These are phyloP conservation scores for Phenacoccus solenopsis DNA, from an alignment of 1,140 invertebrate genomes.

Conservation along the genomic window DNA sequence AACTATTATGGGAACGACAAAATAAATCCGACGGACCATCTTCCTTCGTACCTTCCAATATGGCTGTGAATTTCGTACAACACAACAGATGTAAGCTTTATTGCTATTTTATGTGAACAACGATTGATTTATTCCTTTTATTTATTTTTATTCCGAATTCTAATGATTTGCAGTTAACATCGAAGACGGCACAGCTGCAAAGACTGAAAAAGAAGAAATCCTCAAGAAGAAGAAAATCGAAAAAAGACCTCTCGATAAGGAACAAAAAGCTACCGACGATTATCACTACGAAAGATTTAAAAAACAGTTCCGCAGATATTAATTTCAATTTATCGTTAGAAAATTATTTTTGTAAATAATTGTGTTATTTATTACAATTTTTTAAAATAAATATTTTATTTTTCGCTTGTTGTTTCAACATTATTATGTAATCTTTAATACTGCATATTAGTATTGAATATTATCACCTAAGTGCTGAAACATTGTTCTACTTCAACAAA, in stretches of 20 bases:
- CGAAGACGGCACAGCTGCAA: constrained; percentile 50
- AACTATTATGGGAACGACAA: constrained; percentile 71
- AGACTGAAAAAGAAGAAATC: constrained; percentile 39
- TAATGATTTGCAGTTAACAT: constrained; percentile 76
- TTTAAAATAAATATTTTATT: background rate
- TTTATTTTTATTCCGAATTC: constrained; percentile 24
- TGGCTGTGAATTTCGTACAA: constrained; percentile 96
- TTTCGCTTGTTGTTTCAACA: background rate
- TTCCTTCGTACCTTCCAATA: constrained; percentile 92
- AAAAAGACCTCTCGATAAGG: constrained; percentile 19
- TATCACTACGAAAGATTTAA: constrained; percentile 95
- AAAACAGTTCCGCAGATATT: constrained; percentile 88
- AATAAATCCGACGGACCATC: constrained; percentile 89
- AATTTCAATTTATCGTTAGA: constrained; percentile 25
- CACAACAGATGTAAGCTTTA: constrained; percentile 71
- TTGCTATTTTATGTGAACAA: background rate
- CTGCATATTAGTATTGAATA: background rate
- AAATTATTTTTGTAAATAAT: background rate
- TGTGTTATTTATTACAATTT: background rate
- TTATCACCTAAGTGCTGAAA: background rate
- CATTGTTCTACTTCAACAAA: background rate
- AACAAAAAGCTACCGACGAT: constrained; percentile 86
- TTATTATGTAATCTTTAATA: background rate
- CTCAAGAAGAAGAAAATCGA: constrained; percentile 53
- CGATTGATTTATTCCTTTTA: background rate